Base-by-base conservation (phyloP, 2,113 vertebrate species). In the Epinephelus moara region DNA sequence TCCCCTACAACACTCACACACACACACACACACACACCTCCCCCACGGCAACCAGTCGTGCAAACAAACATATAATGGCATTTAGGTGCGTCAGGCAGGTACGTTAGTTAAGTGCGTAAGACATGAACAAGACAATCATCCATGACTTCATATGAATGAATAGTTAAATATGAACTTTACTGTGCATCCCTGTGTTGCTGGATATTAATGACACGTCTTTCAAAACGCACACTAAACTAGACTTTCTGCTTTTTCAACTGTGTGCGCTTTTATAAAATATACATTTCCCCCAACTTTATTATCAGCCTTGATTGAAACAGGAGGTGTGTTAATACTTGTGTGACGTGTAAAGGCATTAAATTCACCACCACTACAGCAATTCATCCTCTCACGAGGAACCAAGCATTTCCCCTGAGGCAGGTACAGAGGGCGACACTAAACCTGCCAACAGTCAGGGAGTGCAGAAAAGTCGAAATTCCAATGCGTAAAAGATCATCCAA, bases 371-470 rank as follows among this genome's bases (percentile, higher is more conserved):
- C 9, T 21, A 19, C 25, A 60, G 70, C 21, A n/a, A 7, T 18
- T n/a, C 8, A 40, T 52, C 53, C 8, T 40, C 50, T 33, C 4
- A 11, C 37, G 50, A 11, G 57, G 49, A 80, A 47, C 13, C 57
- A 5, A 61, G 62, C 40, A 13, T 53, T 56, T 79, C 21, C 52
- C 52, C 4, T 0, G 21, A 53, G 47, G 60, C 66, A 76, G 45
- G 15, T 21, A 56, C 59, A 87, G 71, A 76, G 70, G 84, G 85
- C 64, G 84, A 81, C 71, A 81, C 42, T n/a, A 73, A 78, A 63
- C 78, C 75, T 70, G 72, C 10, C 17, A 8, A 30, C 59, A 62
- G 27, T 25, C 4, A 1, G 6, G 6, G 21, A 50, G 67, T 0
- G 61, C 40, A 56, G 13, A 17, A 19, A 13, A 57, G 61, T 33